A percentile compares a stretch with the other conserved stretches of the same genome.
Evolutionary conservation across 2,797 vertebrate species (phyloP).

Genomic region (Euthynnus affinis): DNA sequence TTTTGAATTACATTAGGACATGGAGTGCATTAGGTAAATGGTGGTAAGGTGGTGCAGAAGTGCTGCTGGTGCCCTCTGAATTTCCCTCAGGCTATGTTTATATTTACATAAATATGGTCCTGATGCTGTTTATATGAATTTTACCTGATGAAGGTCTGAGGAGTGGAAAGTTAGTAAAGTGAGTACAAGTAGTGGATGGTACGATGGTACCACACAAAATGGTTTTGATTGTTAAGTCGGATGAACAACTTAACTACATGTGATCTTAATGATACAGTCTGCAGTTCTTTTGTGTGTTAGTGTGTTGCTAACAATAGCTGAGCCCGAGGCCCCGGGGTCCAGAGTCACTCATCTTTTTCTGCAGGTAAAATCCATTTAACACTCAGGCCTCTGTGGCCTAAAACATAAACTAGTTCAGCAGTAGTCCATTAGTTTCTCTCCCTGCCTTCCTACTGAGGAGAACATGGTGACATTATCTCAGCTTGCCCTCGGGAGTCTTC

Average conservation of each 20-base stretch:
- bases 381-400: slow-evolving; percentile 25
- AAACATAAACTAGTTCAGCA: slow-evolving; percentile 25
- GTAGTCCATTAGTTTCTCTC: slow-evolving; percentile 38
- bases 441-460: slow-evolving; percentile 7
- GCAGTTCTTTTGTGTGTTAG: neutral
- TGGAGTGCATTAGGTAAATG: too few relatives aligned
- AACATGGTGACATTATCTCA: slow-evolving; percentile 69
- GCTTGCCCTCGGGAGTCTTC: slow-evolving; percentile 59
- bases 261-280: neutral
- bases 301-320: neutral
- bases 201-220: too few relatives aligned
- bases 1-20: too few relatives aligned
- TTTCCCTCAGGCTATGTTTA: too few relatives aligned
- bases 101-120: too few relatives aligned
- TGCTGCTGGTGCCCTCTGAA: too few relatives aligned
- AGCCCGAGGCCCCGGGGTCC: too few relatives aligned
- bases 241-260: neutral
- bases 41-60: too few relatives aligned
- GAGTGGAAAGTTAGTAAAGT: neutral
- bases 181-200: neutral
- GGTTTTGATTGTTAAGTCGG: neutral
- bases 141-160: neutral
- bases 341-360: slow-evolving; percentile 17
- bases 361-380: slow-evolving; percentile 23
- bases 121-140: neutral